Evolutionary conservation across 2,113 vertebrate species (phyloP).

Genomic region (Pogonocichla stellata): DNA sequence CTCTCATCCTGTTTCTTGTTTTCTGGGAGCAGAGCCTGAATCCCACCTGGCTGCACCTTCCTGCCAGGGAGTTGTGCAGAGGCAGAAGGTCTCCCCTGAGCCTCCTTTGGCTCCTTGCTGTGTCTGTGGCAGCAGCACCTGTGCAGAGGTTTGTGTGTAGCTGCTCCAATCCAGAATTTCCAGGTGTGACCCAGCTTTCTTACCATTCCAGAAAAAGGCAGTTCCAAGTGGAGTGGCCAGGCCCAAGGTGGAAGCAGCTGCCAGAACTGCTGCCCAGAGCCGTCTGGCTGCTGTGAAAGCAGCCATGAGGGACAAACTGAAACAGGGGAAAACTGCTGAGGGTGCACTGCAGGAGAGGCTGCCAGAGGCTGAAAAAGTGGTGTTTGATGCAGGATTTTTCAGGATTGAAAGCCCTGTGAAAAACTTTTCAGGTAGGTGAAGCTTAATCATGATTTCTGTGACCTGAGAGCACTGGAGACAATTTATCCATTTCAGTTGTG

Average conservation of each 20-base stretch:
- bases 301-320: slow-evolving; percentile 80
- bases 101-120: not conserved
- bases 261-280: slow-evolving; percentile 77
- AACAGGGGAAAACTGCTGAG: not conserved
- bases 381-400: slow-evolving; percentile 90
- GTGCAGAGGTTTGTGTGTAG: not conserved
- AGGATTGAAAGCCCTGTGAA: slow-evolving; percentile 88
- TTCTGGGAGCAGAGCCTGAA: not conserved
- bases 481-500: not conserved
- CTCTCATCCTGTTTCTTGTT: not conserved
- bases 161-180: not conserved
- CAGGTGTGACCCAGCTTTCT: not conserved
- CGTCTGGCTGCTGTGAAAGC: slow-evolving; percentile 87
- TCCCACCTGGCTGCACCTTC: not conserved
- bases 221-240: slow-evolving; percentile 41
- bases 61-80: not conserved
- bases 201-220: slow-evolving; percentile 78
- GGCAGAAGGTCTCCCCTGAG: not conserved
- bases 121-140: not conserved
- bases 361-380: slow-evolving; percentile 68
- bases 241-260: slow-evolving; percentile 51
- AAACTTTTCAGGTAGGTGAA: slow-evolving; percentile 75
- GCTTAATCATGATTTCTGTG: not conserved
- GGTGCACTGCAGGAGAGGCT: not conserved
- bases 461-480: not conserved